phyloP scores from a whole-genome alignment of 2,797 vertebrate genomes.

The Pogoniulus pusillus region DNA sequence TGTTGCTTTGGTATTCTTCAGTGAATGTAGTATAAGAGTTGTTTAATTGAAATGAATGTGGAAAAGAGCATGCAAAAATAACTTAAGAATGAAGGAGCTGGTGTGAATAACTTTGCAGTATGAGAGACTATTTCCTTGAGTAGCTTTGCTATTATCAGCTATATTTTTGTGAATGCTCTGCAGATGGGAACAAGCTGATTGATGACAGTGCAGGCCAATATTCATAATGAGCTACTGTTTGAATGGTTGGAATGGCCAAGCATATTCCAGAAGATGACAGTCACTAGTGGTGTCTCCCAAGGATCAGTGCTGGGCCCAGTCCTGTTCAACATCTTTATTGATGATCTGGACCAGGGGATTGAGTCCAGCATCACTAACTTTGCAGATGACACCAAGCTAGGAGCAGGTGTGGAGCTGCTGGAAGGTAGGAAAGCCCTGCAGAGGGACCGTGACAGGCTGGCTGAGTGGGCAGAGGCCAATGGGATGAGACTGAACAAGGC shows the following conservation, averaged over 20 bases:
- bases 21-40: not conserved
- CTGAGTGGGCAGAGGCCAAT: too few species aligned
- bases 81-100: conserved; percentile 26
- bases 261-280: not conserved
- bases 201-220: not conserved
- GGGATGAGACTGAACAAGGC: too few species aligned
- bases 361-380: too few species aligned
- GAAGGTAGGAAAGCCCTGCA: too few species aligned
- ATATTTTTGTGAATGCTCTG: conserved; percentile 31
- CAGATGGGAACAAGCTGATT: conserved; percentile 22
- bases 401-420: too few species aligned
- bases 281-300: too few species aligned
- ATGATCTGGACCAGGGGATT: too few species aligned
- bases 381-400: too few species aligned
- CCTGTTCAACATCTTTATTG: too few species aligned
- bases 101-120: conserved; percentile 33
- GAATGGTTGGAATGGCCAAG: conserved; percentile 18
- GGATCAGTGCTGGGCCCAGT: too few species aligned
- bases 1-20: conserved; percentile 12
- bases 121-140: conserved; percentile 43
- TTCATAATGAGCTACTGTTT: conserved; percentile 1
- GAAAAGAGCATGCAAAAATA: conserved; percentile 30
- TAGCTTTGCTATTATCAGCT: conserved; percentile 31
- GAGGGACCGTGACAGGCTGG: too few species aligned
- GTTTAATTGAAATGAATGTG: conserved; percentile 34